These are phyloP conservation scores for Piaya cayana DNA, from an alignment of 2,113 vertebrate genomes.

Conservation along the genomic window DNA sequence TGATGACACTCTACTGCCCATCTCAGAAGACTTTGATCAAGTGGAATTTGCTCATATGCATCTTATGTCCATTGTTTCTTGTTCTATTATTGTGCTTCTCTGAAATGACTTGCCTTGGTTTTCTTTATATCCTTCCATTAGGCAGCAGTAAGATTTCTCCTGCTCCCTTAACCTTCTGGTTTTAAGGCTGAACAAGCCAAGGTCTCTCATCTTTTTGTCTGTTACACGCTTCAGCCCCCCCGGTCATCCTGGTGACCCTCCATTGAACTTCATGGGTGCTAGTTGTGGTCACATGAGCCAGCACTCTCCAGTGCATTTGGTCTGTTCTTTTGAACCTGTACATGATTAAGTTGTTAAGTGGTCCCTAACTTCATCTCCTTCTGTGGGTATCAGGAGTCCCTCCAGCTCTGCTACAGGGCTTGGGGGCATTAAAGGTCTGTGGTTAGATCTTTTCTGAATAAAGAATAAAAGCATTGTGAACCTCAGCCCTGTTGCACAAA, in stretches of 20 bases:
- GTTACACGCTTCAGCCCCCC: not conserved
- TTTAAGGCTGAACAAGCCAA: not conserved
- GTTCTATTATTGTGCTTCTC: not conserved
- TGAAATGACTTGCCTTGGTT: not conserved
- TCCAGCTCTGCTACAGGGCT: not conserved
- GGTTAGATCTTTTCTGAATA: not conserved
- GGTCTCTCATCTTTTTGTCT: not conserved
- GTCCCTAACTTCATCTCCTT: not conserved
- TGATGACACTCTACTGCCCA: not conserved
- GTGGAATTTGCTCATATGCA: not conserved
- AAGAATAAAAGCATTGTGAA: rapidly evolving
- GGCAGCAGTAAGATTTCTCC: not conserved
- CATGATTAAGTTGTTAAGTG: not conserved
- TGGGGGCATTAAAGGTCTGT: not conserved
- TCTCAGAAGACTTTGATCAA: not conserved
- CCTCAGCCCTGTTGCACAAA: not conserved
- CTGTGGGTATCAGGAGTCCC: not conserved
- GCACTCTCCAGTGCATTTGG: not conserved
- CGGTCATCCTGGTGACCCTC: not conserved
- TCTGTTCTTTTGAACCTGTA: not conserved
- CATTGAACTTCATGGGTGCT: not conserved
- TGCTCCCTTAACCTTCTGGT: not conserved
- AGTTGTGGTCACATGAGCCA: not conserved
- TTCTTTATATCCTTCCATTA: not conserved
- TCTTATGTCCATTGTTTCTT: not conserved